Evolutionary conservation across 2,797 vertebrate genomes (phyloP).

Genomic region (Kryptolebias ocellatus): DNA sequence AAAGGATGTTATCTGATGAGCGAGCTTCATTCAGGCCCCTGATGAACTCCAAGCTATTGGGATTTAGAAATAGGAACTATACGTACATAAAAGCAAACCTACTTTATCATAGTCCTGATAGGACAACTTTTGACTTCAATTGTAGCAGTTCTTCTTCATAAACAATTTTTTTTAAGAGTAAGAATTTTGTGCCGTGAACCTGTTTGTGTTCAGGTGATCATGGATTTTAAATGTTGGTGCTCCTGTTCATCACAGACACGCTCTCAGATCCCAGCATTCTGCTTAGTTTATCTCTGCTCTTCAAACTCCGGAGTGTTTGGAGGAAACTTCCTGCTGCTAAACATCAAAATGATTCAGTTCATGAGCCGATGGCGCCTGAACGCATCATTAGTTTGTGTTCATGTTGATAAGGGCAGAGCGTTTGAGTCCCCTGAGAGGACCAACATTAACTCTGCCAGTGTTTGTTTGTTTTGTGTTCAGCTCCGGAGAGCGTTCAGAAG

Average conservation of each 20-base stretch:
- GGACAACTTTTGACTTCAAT: background rate
- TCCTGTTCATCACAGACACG: background rate
- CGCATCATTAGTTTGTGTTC: slow-evolving; percentile 17
- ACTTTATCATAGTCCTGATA: background rate
- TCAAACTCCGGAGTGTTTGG: slow-evolving; percentile 2
- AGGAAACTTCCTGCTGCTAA: slow-evolving; percentile 19
- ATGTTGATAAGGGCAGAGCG: slow-evolving; percentile 1
- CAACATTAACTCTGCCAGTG: background rate
- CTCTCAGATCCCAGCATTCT: background rate
- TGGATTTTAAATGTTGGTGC: background rate
- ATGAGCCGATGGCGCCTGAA: slow-evolving; percentile 31
- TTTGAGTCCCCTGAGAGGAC: background rate
- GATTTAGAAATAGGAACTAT: background rate
- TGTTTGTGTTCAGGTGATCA: too few relatives aligned
- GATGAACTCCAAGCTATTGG: background rate
- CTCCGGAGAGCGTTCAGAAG: slow-evolving; percentile 91
- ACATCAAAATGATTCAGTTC: slow-evolving; percentile 23
- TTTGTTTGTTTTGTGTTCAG: slow-evolving; percentile 71
- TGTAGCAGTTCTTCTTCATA: too few relatives aligned
- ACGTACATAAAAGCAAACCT: background rate
- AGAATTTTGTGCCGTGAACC: background rate
- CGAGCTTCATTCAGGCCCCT: background rate
- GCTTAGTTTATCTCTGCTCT: slow-evolving; percentile 5
- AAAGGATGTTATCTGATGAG: background rate
- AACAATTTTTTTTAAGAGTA: too few relatives aligned